Evolutionary conservation across 2,113 vertebrate genomes (phyloP).

Genomic region (Spermophilus dauricus): DNA sequence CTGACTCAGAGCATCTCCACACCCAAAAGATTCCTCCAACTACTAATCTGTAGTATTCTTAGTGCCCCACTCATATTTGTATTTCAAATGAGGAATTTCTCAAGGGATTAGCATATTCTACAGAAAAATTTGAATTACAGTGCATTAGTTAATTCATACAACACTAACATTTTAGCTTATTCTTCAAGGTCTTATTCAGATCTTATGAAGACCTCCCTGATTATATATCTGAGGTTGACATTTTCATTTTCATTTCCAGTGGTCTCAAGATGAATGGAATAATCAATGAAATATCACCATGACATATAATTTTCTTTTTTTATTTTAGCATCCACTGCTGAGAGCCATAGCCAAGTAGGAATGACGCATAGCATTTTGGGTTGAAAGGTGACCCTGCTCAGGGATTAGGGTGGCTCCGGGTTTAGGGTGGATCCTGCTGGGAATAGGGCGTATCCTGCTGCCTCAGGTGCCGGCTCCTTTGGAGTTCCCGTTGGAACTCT

Average conservation of each 20-base stretch:
- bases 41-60: background rate
- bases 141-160: background rate
- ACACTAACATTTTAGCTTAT: background rate
- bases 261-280: background rate
- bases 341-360: too few species aligned
- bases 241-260: background rate
- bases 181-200: background rate
- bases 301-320: background rate
- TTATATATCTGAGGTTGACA: background rate
- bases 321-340: background rate
- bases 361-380: too few species aligned
- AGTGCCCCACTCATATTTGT: background rate
- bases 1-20: background rate
- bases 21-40: background rate
- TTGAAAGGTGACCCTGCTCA: too few species aligned
- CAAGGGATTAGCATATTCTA: background rate
- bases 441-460: too few species aligned
- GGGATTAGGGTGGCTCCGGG: too few species aligned
- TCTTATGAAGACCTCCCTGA: background rate
- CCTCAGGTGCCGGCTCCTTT: too few species aligned
- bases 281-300: constrained; percentile 25
- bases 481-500: too few species aligned
- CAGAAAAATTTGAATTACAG: background rate
- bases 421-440: too few species aligned
- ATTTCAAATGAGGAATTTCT: background rate